Conservation (phyloP, 2,888 invertebrate species). For the Drosophila mimetica region DNA sequence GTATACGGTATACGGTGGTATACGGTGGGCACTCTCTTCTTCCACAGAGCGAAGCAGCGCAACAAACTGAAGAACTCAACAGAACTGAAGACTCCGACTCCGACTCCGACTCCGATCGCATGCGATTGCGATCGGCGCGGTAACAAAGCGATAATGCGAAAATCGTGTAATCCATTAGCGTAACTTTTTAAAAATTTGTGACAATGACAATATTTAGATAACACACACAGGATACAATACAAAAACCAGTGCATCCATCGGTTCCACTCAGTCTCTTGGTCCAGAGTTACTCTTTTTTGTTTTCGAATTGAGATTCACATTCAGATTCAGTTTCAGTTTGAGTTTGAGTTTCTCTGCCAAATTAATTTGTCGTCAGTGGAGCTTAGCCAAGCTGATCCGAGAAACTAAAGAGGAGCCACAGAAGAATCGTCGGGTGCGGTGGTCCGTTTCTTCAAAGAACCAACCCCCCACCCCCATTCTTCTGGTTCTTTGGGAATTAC, state of each 20-base stretch:
- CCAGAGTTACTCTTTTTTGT: not conserved
- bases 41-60: no score
- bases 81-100: not conserved
- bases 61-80: no score
- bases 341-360: constrained; percentile 62
- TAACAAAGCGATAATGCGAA: constrained; percentile 85
- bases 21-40: not conserved
- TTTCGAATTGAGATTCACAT: not conserved
- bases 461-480: not conserved
- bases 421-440: constrained; percentile 47
- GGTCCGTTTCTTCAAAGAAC: constrained; percentile 35
- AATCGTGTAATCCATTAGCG: constrained; percentile 85
- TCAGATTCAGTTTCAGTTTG: not conserved
- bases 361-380: constrained; percentile 84
- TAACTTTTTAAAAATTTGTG: constrained; percentile 84
- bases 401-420: not conserved
- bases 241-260: constrained; percentile 16
- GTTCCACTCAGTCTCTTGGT: not conserved
- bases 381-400: constrained; percentile 26
- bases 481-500: constrained; percentile 45
- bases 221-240: constrained; percentile 59
- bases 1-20: not conserved
- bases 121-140: constrained; percentile 77
- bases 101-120: constrained; percentile 64
- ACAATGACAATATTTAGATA: constrained; percentile 85